Evolutionary conservation across 2,797 vertebrate species (phyloP).

Genomic region (Potorous gilbertii): DNA sequence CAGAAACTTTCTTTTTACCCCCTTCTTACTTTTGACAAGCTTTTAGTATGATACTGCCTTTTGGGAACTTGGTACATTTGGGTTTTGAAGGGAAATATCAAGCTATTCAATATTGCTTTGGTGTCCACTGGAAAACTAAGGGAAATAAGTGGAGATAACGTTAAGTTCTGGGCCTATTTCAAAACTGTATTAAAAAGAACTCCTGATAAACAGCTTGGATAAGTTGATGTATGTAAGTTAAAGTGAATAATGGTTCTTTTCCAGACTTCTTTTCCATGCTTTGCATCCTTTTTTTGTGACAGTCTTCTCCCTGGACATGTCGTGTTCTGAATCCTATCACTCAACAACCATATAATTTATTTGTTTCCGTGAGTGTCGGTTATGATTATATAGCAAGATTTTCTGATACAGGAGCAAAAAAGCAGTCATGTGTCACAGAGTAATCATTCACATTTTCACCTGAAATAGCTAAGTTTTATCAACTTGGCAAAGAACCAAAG

Average conservation of each 20-base stretch:
- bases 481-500: neutral
- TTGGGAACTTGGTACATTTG: conserved; percentile 17
- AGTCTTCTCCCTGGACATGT: neutral
- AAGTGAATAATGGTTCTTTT: conserved; percentile 11
- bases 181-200: neutral
- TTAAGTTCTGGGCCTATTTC: neutral
- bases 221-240: conserved; percentile 9
- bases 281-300: conserved; percentile 25
- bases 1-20: neutral
- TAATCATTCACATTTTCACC: conserved; percentile 18
- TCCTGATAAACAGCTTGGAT: conserved; percentile 4
- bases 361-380: neutral
- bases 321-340: neutral
- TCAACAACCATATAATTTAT: neutral
- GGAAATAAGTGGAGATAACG: neutral
- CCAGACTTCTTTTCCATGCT: conserved; percentile 24
- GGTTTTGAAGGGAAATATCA: conserved; percentile 21
- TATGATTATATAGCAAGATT: neutral
- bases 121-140: neutral
- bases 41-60: neutral
- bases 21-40: neutral
- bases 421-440: neutral
- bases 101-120: neutral
- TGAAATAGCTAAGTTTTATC: neutral
- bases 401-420: conserved; percentile 6